These are phyloP conservation scores for Procambarus virginalis DNA, from an alignment of 1,140 invertebrate genomes.

Conservation along the genomic window DNA sequence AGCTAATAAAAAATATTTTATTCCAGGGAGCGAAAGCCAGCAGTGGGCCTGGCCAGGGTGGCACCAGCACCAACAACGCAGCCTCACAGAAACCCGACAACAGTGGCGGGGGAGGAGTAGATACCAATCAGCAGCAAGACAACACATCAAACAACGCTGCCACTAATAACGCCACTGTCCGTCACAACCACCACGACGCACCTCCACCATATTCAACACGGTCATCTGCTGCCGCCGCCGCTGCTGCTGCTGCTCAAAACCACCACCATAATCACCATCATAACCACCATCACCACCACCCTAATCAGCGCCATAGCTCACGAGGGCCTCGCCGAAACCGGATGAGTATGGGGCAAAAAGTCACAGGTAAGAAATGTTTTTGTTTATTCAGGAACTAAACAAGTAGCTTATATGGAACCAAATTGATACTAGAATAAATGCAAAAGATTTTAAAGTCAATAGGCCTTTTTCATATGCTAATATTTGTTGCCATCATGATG, in stretches of 20 bases:
- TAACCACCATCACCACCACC: conserved; percentile 57
- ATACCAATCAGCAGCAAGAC: conserved; percentile 70
- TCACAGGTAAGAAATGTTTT: conserved; percentile 67
- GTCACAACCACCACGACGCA: conserved; percentile 40
- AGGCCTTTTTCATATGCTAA: too few relatives aligned
- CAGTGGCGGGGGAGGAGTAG: conserved; percentile 54
- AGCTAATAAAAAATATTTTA: background rate
- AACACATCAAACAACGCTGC: conserved; percentile 58
- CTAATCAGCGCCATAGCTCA: conserved; percentile 53
- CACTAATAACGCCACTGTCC: conserved; percentile 69
- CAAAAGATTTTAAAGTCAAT: too few relatives aligned
- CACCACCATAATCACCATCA: conserved; percentile 38
- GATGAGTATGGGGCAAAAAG: conserved; percentile 71
- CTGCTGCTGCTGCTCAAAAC: conserved; percentile 20
- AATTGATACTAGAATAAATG: background rate
- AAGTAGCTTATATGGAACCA: background rate
- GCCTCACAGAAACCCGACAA: conserved; percentile 67
- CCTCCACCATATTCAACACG: conserved; percentile 59
- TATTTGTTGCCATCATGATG: too few relatives aligned
- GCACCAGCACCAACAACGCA: conserved; percentile 56
- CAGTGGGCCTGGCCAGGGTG: conserved; percentile 27
- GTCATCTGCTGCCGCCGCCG: conserved; percentile 44
- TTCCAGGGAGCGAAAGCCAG: conserved; percentile 43
- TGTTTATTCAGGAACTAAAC: background rate
- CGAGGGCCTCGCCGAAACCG: conserved; percentile 70